Evolutionary conservation across 2,888 invertebrate genomes (phyloP).

Genomic region (Lamproptera curius): DNA sequence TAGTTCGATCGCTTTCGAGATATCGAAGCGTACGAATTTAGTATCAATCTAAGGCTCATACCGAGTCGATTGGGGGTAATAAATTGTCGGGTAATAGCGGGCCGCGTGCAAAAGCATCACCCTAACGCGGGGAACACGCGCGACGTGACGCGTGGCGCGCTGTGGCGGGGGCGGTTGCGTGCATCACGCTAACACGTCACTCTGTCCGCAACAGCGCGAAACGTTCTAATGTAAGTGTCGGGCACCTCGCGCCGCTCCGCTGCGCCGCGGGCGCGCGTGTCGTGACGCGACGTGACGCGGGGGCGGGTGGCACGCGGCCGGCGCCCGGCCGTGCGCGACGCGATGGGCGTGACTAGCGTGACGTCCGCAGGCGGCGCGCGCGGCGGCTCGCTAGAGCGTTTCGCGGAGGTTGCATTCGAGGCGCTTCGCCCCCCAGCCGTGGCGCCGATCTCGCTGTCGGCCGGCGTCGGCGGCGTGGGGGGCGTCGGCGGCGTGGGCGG

Average conservation of each 20-base stretch:
- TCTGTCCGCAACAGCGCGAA: conserved; percentile 61
- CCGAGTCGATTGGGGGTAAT: too few relatives aligned
- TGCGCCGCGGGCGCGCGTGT: conserved; percentile 14
- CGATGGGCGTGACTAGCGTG: conserved; percentile 34
- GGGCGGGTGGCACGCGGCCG: conserved; percentile 16
- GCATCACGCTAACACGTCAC: conserved; percentile 37
- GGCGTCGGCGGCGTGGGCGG: conserved; percentile 60
- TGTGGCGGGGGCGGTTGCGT: conserved; percentile 21
- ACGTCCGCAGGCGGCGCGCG: conserved; percentile 75
- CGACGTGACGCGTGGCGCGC: conserved; percentile 5
- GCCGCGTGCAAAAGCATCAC: conserved; percentile 35
- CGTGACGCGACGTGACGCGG: conserved; percentile 20
- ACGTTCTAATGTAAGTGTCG: conserved; percentile 59
- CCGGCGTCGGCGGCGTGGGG: conserved; percentile 69
- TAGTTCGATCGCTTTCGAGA: too few relatives aligned
- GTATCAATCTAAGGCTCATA: too few relatives aligned
- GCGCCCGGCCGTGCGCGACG: conserved; percentile 21
- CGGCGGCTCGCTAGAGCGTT: conserved; percentile 83
- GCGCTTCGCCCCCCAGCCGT: conserved; percentile 81
- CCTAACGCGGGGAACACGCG: conserved; percentile 10
- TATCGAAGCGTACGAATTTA: too few relatives aligned
- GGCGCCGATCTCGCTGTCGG: conserved; percentile 92
- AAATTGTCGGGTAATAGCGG: background rate
- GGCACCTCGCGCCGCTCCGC: conserved; percentile 21
- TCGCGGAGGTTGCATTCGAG: conserved; percentile 87